A percentile compares a stretch with the other conserved stretches of the same genome.
Conservation (phyloP, 2,888 invertebrate species). For the Chymomyza caudatula region DNA sequence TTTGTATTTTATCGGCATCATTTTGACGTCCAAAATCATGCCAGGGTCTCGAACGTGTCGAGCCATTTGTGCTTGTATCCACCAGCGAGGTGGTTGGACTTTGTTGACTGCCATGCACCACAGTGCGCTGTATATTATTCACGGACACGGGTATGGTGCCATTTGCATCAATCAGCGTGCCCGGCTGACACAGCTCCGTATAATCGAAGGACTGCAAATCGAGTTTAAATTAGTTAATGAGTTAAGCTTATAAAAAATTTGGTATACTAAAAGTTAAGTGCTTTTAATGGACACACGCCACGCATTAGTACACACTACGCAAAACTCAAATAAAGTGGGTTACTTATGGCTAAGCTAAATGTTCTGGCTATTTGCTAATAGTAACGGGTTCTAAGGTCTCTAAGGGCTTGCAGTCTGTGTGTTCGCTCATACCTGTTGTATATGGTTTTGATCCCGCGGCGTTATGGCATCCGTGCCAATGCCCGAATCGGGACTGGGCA, state of each 20-base stretch:
- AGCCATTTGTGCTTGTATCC: constrained; percentile 81
- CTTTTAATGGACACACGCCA: constrained; percentile 43
- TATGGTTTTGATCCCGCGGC: constrained; percentile 91
- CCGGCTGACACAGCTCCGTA: constrained; percentile 89
- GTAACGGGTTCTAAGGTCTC: not conserved
- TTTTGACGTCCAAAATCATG: constrained; percentile 96
- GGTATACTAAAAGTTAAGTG: not conserved
- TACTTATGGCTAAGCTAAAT: not conserved
- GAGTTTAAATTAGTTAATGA: not conserved
- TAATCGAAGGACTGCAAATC: constrained; percentile 91
- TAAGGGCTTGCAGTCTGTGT: not conserved
- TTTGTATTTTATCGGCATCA: constrained; percentile 97
- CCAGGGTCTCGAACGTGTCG: constrained; percentile 91
- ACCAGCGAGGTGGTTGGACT: constrained; percentile 79
- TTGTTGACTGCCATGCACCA: constrained; percentile 79
- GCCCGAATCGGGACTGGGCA: constrained; percentile 96
- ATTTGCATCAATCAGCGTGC: constrained; percentile 79
- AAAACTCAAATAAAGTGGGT: not conserved
- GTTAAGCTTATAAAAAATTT: not conserved
- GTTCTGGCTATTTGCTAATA: not conserved
- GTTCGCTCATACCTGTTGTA: constrained; percentile 85
- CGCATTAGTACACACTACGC: constrained; percentile 20
- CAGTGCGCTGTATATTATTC: constrained; percentile 80
- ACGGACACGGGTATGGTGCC: constrained; percentile 80
- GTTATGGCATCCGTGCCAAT: constrained; percentile 96